These are phyloP conservation scores for Romanogobio albipinnatus DNA, from an alignment of 2,113 vertebrate genomes.

Conservation along the genomic window DNA sequence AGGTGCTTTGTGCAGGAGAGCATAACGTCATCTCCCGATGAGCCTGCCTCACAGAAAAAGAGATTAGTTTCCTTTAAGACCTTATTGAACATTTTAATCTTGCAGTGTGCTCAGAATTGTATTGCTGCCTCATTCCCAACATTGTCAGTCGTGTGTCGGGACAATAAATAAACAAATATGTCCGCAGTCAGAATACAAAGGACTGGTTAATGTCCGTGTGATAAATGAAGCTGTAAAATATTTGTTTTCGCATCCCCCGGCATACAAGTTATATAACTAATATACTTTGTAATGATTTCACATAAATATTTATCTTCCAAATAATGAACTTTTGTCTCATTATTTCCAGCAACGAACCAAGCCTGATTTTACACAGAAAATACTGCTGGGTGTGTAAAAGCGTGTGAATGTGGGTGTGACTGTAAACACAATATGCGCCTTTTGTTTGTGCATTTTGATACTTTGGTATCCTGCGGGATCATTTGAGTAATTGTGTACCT, in stretches of 20 bases:
- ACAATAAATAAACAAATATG: slow-evolving; percentile 23
- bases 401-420: not conserved
- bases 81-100: slow-evolving; percentile 50
- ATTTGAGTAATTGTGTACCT: not conserved
- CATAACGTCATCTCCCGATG: slow-evolving; percentile 42
- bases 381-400: not conserved
- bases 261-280: slow-evolving; percentile 5
- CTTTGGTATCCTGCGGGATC: not conserved
- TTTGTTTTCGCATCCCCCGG: not conserved
- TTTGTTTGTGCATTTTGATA: slow-evolving; percentile 32
- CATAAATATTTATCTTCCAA: slow-evolving; percentile 17
- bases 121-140: slow-evolving; percentile 31
- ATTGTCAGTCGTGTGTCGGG: slow-evolving; percentile 16
- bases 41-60: slow-evolving; percentile 36
- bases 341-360: not conserved
- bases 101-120: slow-evolving; percentile 29
- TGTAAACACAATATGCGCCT: not conserved
- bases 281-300: not conserved
- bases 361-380: not conserved
- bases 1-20: slow-evolving; percentile 30
- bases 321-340: slow-evolving; percentile 4
- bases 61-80: slow-evolving; percentile 51
- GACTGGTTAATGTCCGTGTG: not conserved
- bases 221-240: slow-evolving; percentile 18
- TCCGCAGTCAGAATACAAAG: not conserved